Conservation (phyloP, 2,113 vertebrate genomes). For the Taxidea taxus region DNA sequence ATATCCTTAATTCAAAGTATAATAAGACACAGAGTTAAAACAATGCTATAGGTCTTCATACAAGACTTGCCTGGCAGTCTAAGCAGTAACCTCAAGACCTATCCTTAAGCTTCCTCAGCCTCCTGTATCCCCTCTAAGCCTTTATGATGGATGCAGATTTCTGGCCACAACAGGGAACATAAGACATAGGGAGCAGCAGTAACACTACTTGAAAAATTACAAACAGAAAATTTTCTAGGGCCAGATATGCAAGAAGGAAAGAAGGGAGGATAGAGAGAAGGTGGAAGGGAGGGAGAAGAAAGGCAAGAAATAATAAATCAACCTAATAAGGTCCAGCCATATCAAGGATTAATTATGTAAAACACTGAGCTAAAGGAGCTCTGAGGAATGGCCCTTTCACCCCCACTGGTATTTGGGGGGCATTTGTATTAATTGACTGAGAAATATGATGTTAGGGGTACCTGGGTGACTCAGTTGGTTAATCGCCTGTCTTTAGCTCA, state of each 20-base stretch:
- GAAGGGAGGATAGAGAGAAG: background rate
- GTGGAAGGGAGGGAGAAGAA: background rate
- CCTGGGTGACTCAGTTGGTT: too few species aligned
- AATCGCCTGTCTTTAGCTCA: too few species aligned
- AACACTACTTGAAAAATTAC: conserved; percentile 6
- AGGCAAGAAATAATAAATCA: background rate
- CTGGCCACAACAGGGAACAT: background rate
- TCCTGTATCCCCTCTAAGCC: background rate
- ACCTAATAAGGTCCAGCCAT: background rate
- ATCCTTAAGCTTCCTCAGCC: background rate
- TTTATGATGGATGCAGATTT: background rate
- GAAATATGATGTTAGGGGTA: too few species aligned
- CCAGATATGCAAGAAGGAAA: background rate
- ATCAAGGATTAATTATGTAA: background rate
- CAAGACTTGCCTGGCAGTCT: background rate
- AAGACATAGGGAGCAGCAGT: background rate
- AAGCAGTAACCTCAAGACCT: background rate
- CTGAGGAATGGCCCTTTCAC: background rate
- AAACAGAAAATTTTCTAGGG: background rate
- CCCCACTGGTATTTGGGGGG: background rate
- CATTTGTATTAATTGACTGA: background rate
- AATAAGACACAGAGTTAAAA: background rate
- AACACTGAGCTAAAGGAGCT: background rate
- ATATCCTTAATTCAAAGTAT: background rate
- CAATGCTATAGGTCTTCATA: background rate